phyloP scores from a whole-genome alignment of 1,140 invertebrate genomes.

The Halictus rubicundus region DNA sequence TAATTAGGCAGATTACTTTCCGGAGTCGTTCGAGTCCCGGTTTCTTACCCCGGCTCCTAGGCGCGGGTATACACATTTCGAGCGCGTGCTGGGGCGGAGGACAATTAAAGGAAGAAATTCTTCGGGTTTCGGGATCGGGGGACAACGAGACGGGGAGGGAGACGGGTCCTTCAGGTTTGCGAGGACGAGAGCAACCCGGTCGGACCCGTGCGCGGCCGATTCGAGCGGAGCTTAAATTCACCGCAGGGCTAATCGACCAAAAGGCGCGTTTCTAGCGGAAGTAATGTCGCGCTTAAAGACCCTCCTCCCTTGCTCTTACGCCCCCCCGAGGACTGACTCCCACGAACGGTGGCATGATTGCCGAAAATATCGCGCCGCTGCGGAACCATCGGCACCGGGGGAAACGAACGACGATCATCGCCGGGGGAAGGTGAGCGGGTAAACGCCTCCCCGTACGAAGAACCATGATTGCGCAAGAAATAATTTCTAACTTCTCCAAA shows the following conservation, averaged over 20 bases:
- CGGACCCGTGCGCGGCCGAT: slow-evolving; percentile 48
- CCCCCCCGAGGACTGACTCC: neutral
- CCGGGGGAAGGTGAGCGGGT: neutral
- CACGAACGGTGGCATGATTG: slow-evolving; percentile 54
- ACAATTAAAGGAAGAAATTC: slow-evolving; percentile 77
- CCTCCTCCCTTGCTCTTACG: neutral
- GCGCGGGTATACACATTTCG: slow-evolving; percentile 56
- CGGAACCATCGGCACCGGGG: slow-evolving; percentile 2
- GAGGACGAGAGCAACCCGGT: neutral
- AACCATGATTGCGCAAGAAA: too few species aligned
- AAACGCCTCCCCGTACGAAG: neutral
- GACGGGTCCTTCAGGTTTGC: slow-evolving; percentile 37
- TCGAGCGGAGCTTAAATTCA: slow-evolving; percentile 70
- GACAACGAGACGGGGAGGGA: slow-evolving; percentile 7
- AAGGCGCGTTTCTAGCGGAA: slow-evolving; percentile 76
- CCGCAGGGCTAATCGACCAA: slow-evolving; percentile 76
- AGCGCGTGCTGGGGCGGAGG: slow-evolving; percentile 43
- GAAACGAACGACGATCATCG: neutral
- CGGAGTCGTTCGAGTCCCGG: slow-evolving; percentile 75
- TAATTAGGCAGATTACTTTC: slow-evolving; percentile 80
- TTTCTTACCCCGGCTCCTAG: slow-evolving; percentile 68
- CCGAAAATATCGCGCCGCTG: slow-evolving; percentile 59
- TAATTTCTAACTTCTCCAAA: too few species aligned
- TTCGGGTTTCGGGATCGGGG: slow-evolving; percentile 47
- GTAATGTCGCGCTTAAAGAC: slow-evolving; percentile 69